These are phyloP conservation scores for Cliona cf. orientalis DNA, from an alignment of 37 sponge, comb jelly and placozoan species.

Conservation along the genomic window DNA sequence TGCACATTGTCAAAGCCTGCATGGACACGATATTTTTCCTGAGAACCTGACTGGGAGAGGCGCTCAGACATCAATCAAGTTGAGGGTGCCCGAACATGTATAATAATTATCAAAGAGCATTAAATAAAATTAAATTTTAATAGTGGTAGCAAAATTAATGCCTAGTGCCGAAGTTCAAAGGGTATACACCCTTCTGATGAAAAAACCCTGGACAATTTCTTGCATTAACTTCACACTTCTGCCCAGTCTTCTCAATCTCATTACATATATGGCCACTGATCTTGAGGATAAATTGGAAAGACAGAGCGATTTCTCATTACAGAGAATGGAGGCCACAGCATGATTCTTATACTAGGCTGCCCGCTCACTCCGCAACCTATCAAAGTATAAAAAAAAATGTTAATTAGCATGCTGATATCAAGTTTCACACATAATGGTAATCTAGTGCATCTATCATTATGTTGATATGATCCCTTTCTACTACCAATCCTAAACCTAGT, in stretches of 20 bases:
- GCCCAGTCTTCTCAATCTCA: conserved; percentile 19
- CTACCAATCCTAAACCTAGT: too few relatives aligned
- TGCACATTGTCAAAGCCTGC: too few relatives aligned
- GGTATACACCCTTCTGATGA: too few relatives aligned
- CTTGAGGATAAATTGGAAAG: conserved; percentile 83
- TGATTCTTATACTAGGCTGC: conserved; percentile 73
- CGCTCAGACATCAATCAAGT: conserved; percentile 91
- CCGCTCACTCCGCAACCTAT: conserved; percentile 14
- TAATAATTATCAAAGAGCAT: too few relatives aligned
- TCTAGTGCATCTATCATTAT: too few relatives aligned
- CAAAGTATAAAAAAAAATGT: not conserved
- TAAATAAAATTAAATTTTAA: too few relatives aligned
- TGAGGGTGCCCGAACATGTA: conserved; percentile 88
- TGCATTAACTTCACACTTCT: conserved; percentile 13
- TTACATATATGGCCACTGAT: conserved; percentile 45
- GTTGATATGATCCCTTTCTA: too few relatives aligned
- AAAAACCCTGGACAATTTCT: too few relatives aligned
- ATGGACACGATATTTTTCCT: too few relatives aligned
- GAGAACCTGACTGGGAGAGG: conserved; percentile 87
- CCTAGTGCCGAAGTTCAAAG: too few relatives aligned
- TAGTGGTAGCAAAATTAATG: too few relatives aligned
- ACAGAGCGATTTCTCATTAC: conserved; percentile 91
- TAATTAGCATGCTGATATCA: not conserved
- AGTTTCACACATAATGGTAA: too few relatives aligned
- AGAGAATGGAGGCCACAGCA: conserved; percentile 89